Evolutionary conservation across 2,888 invertebrate genomes (phyloP), one percentile per base, ranked within the genome.

Genomic region (Geotrupes spiniger): DNA sequence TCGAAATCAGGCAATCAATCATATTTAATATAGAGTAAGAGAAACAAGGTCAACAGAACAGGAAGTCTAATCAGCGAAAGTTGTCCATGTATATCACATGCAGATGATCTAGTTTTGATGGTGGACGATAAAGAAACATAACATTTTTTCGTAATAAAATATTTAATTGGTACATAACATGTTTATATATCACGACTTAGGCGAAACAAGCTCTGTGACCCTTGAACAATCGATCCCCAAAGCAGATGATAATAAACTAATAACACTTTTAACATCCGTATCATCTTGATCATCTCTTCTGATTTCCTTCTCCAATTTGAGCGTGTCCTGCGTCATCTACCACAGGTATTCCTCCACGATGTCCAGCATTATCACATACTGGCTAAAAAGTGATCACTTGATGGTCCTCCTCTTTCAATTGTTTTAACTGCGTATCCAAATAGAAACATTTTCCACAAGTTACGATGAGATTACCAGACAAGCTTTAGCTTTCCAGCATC

Each of bases 61-160:
- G 78, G 82, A 66, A 87, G 87, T 0, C 87, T 87, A 81, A 88
- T 82, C 87, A 87, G 54, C 87, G 78, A 75, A 98, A 97, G 71
- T 97, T 96, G 0, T 97, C 97, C 74, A 96, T 95, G 72, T 95
- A n/a, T n/a, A n/a, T n/a, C n/a, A n/a, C n/a, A n/a, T n/a, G n/a
- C n/a, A n/a, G n/a, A n/a, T n/a, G n/a, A n/a, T n/a, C n/a, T n/a
- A n/a, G n/a, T n/a, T n/a, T n/a, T n/a, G n/a, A n/a, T n/a, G n/a
- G n/a, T n/a, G n/a, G n/a, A n/a, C n/a, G n/a, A n/a, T n/a, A n/a
- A n/a, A n/a, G n/a, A n/a, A n/a, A n/a, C n/a, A n/a, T n/a, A n/a
- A n/a, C n/a, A n/a, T n/a, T n/a, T n/a, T n/a, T n/a, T n/a, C n/a
- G n/a, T n/a, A n/a, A n/a, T 21, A 21, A 21, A 4, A 21, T 21